A percentile compares a stretch with the other conserved stretches of the same genome.
Conservation (phyloP, 2,113 vertebrate species). For the Platysteira castanea region DNA sequence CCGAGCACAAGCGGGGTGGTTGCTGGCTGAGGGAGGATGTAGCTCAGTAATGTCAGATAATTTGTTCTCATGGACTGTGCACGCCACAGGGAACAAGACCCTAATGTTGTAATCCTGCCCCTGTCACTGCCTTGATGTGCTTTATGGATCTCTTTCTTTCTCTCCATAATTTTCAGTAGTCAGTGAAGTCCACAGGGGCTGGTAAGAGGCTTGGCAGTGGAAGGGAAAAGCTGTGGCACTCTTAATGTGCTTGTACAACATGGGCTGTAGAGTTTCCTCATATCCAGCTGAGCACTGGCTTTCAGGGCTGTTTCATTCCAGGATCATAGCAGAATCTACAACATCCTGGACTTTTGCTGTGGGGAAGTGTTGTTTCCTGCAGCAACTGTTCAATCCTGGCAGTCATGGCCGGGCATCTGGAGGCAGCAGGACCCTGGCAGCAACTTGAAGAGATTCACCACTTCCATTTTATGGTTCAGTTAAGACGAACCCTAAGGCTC, state of each 20-base stretch:
- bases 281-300: background rate
- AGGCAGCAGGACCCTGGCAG: background rate
- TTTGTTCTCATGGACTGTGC: background rate
- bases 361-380: background rate
- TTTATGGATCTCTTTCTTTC: background rate
- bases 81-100: background rate
- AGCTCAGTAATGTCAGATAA: background rate
- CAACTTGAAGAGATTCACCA: background rate
- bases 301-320: background rate
- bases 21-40: background rate
- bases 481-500: background rate
- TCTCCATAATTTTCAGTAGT: background rate
- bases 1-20: background rate
- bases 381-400: background rate
- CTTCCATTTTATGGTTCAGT: background rate
- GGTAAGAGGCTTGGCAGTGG: background rate
- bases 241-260: background rate
- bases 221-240: background rate
- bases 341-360: background rate
- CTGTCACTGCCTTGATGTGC: background rate
- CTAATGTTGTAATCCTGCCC: background rate
- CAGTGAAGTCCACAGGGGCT: background rate
- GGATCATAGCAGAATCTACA: background rate
- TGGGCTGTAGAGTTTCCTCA: background rate
- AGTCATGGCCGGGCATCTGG: rapidly evolving